phyloP scores from a whole-genome alignment of 2,797 vertebrate species.

The Thripadectes ignobilis region DNA sequence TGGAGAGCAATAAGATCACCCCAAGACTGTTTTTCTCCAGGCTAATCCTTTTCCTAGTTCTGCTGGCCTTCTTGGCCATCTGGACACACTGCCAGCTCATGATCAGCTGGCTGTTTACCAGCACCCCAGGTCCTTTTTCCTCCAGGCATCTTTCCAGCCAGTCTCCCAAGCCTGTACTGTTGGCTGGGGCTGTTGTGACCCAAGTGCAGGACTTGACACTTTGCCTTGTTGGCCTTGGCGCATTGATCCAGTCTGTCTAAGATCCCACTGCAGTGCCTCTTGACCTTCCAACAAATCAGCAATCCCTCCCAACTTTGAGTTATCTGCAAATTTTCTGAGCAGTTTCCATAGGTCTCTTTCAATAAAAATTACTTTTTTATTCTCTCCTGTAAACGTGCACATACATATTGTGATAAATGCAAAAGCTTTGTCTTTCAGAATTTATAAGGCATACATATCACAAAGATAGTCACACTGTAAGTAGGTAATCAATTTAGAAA shows the following conservation, averaged over 20 bases:
- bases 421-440: neutral
- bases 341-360: neutral
- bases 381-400: neutral
- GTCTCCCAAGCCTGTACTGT: neutral
- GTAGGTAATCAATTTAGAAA: neutral
- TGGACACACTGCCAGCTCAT: neutral
- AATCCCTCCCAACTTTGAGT: neutral
- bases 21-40: neutral
- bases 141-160: accelerated
- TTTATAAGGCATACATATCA: neutral
- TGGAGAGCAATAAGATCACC: neutral
- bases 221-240: neutral
- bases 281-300: neutral
- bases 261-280: neutral
- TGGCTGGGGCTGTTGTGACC: neutral
- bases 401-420: neutral
- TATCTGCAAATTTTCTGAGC: neutral
- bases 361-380: neutral
- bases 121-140: neutral
- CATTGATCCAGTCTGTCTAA: neutral
- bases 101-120: neutral
- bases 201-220: neutral
- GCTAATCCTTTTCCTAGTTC: neutral
- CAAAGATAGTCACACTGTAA: neutral
- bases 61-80: neutral